These are phyloP conservation scores for Tympanoctomys barrerae DNA, from an alignment of 2,797 vertebrate species.

Conservation along the genomic window DNA sequence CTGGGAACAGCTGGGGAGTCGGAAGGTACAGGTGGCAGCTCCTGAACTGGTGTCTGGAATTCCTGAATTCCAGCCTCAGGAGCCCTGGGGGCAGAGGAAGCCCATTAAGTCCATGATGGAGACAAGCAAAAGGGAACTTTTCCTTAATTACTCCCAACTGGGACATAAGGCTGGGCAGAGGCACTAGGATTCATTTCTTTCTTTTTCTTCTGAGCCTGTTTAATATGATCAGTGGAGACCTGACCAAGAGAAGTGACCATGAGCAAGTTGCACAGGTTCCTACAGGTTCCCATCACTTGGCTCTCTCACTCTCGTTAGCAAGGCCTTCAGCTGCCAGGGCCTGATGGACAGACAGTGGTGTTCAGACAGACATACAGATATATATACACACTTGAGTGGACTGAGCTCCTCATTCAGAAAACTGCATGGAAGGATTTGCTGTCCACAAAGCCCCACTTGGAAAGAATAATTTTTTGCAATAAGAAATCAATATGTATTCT, in stretches of 20 bases:
- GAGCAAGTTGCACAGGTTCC: accelerated
- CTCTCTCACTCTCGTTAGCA: background rate
- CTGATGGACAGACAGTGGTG: background rate
- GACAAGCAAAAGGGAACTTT: background rate
- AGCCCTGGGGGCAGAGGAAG: background rate
- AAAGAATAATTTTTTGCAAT: background rate
- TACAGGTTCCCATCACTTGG: background rate
- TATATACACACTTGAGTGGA: background rate
- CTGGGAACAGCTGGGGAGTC: conserved; percentile 64
- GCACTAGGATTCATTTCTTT: background rate
- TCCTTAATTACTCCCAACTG: background rate
- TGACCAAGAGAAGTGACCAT: background rate
- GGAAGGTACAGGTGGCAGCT: background rate
- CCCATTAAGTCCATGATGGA: background rate
- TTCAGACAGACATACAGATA: background rate
- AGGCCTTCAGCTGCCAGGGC: background rate
- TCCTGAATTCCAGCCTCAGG: background rate
- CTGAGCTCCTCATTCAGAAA: conserved; percentile 19
- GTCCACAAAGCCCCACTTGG: background rate
- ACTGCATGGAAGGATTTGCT: background rate
- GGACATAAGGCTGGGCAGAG: background rate
- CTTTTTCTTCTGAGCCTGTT: background rate
- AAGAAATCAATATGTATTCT: background rate
- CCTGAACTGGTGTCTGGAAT: background rate
- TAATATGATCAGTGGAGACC: background rate